A percentile compares a stretch with the other conserved stretches of the same genome.
These are phyloP conservation scores for Buathra laborator DNA, from an alignment of 2,888 invertebrate species.

Conservation along the genomic window DNA sequence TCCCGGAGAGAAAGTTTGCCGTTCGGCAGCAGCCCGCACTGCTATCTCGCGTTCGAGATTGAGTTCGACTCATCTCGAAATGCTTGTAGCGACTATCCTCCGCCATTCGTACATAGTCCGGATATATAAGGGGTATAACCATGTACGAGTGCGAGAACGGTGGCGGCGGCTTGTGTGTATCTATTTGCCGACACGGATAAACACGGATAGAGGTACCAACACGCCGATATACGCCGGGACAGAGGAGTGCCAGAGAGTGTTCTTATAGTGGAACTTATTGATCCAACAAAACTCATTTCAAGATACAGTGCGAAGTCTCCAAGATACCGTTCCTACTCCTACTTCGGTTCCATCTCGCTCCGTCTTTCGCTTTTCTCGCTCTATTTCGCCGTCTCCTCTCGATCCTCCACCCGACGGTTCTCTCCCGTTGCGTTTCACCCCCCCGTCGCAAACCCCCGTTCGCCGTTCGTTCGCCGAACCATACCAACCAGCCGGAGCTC, in stretches of 20 bases:
- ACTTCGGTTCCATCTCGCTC: conserved; percentile 77
- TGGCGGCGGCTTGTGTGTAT: conserved; percentile 78
- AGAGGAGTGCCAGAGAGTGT: conserved; percentile 77
- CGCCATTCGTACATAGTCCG: conserved; percentile 79
- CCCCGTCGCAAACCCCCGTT: conserved; percentile 69
- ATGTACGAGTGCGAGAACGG: conserved; percentile 65
- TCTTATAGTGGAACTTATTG: conserved; percentile 86
- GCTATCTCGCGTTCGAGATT: conserved; percentile 76
- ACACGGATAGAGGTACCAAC: conserved; percentile 81
- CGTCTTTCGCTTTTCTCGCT: conserved; percentile 68
- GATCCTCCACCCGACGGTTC: conserved; percentile 70
- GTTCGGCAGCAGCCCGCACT: conserved; percentile 62
- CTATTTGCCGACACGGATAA: conserved; percentile 85
- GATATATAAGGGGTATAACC: conserved; percentile 65
- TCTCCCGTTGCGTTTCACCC: conserved; percentile 74
- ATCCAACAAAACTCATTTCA: conserved; percentile 86
- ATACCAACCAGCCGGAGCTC: conserved; percentile 73
- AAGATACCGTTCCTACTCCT: conserved; percentile 84
- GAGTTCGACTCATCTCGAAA: conserved; percentile 83
- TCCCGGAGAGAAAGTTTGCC: conserved; percentile 50
- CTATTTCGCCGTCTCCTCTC: conserved; percentile 60
- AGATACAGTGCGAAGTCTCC: conserved; percentile 86
- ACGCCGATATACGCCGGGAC: conserved; percentile 78
- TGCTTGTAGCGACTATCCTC: conserved; percentile 80
- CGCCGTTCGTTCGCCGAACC: conserved; percentile 74